Conservation (phyloP, 2,113 vertebrate genomes). For the Grammatotria lemairii region DNA sequence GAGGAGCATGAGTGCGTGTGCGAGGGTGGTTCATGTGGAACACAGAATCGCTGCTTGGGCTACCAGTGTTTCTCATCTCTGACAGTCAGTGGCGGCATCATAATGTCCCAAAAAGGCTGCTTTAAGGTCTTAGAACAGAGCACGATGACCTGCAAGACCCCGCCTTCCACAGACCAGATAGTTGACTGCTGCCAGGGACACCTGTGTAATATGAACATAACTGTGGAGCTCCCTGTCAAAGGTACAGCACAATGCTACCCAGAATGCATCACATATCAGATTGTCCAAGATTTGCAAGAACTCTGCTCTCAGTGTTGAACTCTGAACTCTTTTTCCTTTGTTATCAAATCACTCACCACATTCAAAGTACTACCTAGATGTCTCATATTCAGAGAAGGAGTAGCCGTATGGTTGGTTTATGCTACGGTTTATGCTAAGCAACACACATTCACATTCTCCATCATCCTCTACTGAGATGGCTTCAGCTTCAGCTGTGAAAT, state of each 20-base stretch:
- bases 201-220: conserved; percentile 93
- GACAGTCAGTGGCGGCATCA: conserved; percentile 77
- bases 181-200: conserved; percentile 94
- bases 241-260: conserved; percentile 59
- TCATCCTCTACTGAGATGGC: background rate
- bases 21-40: conserved; percentile 86
- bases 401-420: background rate
- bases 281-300: background rate
- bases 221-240: conserved; percentile 82
- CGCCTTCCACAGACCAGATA: conserved; percentile 86
- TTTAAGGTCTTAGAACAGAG: conserved; percentile 93
- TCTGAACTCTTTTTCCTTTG: background rate
- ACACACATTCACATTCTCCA: background rate
- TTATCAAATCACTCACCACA: background rate
- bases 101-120: conserved; percentile 92
- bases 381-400: background rate
- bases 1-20: conserved; percentile 89
- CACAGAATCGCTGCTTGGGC: conserved; percentile 82
- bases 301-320: background rate
- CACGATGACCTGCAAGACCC: conserved; percentile 94
- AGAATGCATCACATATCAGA: background rate
- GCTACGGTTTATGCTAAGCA: background rate
- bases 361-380: background rate
- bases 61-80: conserved; percentile 92
- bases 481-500: conserved; percentile 22